Evolutionary conservation across 2,888 invertebrate species (phyloP).

Genomic region (Eupithecia abbreviata): DNA sequence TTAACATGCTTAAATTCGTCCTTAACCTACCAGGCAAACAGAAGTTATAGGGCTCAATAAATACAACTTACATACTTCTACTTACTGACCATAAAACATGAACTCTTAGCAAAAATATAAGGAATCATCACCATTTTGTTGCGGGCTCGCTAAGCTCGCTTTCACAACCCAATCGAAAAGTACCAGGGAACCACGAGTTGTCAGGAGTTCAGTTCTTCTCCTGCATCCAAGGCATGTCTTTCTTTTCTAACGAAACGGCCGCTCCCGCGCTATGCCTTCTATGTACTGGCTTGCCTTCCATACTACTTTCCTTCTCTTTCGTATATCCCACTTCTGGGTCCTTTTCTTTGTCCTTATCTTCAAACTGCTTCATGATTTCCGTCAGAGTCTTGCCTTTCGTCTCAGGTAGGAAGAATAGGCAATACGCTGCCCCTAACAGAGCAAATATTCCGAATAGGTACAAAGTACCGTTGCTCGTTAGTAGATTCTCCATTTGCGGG

Average conservation of each 20-base stretch:
- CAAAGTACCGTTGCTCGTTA: conserved; percentile 86
- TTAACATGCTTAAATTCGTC: conserved; percentile 43
- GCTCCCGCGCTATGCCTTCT: conserved; percentile 76
- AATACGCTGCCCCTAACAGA: conserved; percentile 85
- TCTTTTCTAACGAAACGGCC: conserved; percentile 71
- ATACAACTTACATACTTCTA: not conserved
- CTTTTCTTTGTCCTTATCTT: conserved; percentile 69
- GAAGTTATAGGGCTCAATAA: conserved; percentile 32
- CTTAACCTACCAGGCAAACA: conserved; percentile 39
- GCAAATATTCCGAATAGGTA: conserved; percentile 86
- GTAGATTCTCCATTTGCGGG: conserved; percentile 82
- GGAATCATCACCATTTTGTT: conserved; percentile 7
- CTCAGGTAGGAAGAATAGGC: conserved; percentile 86
- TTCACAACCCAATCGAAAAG: conserved; percentile 37
- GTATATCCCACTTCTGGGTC: conserved; percentile 68
- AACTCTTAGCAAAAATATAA: not conserved
- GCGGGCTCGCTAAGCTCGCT: not conserved
- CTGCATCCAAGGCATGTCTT: conserved; percentile 61
- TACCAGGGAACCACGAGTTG: conserved; percentile 51
- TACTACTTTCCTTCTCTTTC: conserved; percentile 55
- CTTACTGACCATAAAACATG: not conserved
- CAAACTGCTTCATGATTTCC: conserved; percentile 87
- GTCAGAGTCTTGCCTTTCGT: conserved; percentile 87
- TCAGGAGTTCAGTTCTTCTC: conserved; percentile 49
- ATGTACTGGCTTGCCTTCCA: conserved; percentile 66